phyloP scores from a whole-genome alignment of 2,888 invertebrate genomes.

The Apomyelois bistriatella region DNA sequence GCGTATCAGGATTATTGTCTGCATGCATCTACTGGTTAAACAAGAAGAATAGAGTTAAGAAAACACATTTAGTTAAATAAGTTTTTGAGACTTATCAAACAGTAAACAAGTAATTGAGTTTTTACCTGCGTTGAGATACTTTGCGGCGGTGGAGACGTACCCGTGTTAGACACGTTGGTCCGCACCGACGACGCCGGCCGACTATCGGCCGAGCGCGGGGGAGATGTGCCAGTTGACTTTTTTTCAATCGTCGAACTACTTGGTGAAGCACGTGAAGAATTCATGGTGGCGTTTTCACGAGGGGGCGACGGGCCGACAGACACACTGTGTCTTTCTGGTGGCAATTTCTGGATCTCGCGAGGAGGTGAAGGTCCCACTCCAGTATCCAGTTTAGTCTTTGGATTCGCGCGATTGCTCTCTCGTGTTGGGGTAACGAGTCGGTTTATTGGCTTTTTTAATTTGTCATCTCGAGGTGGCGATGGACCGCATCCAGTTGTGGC shows the following conservation, averaged over 20 bases:
- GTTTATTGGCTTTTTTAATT: slow-evolving; percentile 33
- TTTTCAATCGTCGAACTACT: slow-evolving; percentile 41
- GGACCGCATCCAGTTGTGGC: slow-evolving; percentile 82
- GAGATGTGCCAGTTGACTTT: slow-evolving; percentile 76
- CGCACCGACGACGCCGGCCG: slow-evolving; percentile 38
- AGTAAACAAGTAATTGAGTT: not conserved
- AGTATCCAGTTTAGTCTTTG: slow-evolving; percentile 51
- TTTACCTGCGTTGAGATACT: slow-evolving; percentile 91
- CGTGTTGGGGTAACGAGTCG: slow-evolving; percentile 71
- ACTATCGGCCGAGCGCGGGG: slow-evolving; percentile 41
- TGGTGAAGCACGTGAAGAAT: slow-evolving; percentile 44
- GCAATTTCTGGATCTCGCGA: slow-evolving; percentile 35
- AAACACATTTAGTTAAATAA: not conserved
- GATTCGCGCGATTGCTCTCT: slow-evolving; percentile 35
- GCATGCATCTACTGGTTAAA: too few relatives aligned
- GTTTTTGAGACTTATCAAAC: not conserved
- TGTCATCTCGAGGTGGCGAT: slow-evolving; percentile 78
- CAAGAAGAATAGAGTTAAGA: too few relatives aligned
- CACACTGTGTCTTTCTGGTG: slow-evolving; percentile 44
- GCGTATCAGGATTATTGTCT: too few relatives aligned
- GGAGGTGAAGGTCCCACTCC: slow-evolving; percentile 69
- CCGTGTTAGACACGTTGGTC: slow-evolving; percentile 80
- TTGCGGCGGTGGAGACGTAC: slow-evolving; percentile 93
- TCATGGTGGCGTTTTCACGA: slow-evolving; percentile 34
- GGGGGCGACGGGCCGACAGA: slow-evolving; percentile 64